Evolutionary conservation across 2,113 vertebrate species (phyloP).

Genomic region (Peromyscus polionotus): DNA sequence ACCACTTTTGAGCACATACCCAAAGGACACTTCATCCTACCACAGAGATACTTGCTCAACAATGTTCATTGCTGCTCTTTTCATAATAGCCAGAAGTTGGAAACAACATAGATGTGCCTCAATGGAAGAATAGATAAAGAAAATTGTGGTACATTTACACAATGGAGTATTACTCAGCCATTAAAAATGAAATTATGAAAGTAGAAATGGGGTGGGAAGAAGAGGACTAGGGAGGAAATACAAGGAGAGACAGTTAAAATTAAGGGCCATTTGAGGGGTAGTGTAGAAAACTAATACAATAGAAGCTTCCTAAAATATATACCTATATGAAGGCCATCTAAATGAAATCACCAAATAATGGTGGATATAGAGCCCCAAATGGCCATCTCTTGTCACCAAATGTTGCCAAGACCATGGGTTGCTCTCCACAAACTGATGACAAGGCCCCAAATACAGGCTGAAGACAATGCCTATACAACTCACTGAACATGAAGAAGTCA

Average conservation of each 20-base stretch:
- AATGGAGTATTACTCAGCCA: neutral
- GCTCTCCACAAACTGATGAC: neutral
- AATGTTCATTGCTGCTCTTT: neutral
- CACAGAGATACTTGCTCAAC: neutral
- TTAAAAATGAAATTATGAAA: neutral
- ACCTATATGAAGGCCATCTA: neutral
- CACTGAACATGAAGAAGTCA: neutral
- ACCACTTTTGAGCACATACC: neutral
- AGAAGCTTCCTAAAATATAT: neutral
- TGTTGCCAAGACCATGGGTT: neutral
- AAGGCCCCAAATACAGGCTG: neutral
- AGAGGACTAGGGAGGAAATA: neutral
- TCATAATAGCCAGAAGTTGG: neutral
- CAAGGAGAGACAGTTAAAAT: neutral
- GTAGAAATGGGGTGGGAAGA: no score
- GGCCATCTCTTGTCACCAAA: neutral
- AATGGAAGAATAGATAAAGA: neutral
- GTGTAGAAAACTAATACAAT: neutral
- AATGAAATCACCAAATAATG: neutral
- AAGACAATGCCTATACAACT: neutral
- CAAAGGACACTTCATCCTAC: neutral
- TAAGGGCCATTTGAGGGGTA: neutral
- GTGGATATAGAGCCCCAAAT: neutral
- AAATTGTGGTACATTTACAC: neutral
- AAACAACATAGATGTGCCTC: neutral